Base-by-base conservation (phyloP, 37 sponge, comb jelly and placozoan species). In the Oopsacas minuta region DNA sequence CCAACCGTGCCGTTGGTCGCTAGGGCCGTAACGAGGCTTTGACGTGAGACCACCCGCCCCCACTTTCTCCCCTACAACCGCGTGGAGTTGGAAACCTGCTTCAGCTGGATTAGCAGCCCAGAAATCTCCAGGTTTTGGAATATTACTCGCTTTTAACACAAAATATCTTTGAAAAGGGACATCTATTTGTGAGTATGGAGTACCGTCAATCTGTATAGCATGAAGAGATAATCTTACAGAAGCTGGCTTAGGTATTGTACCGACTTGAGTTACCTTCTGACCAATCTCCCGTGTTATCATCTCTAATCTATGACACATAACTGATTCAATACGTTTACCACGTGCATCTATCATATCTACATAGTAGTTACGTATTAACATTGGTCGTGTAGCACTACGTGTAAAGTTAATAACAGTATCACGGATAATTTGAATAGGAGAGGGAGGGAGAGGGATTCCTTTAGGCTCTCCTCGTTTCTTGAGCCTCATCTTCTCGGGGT, bases 1-100 rank as follows among this genome's bases (percentile, higher is more conserved):
- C 75, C 75, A 61, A 61, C 30, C 30, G 75, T 3, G 28, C 75
- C 75, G 75, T 34, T 61, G 75, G 75, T 61, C 75, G 75, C 75
- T 61, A 3, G 75, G 75, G 17, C 75, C 75, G 75, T 61, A 61
- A 32, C 75, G 7, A 3, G 75, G 1, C 75, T 61, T 61, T 3
- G 75, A 25, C 32, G 30, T 10, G 30, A n/a, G 3, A 12, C 75
- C 75, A 12, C 75, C 75, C 28, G 32, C 75, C 3, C 75, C 22
- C 5, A 61, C 75, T 34, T 61, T 61, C 75, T 61, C 75, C 7
- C 28, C 75, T 3, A 61, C 75, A 3, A 61, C 75, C 28, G 75
- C 75, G 75, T 61, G 75, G 17, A 61, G 32, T n/a, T 61, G 28
- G 75, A 61, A 61, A 7, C 75, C 75, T 12, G 30, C 28, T 10